These are phyloP conservation scores for Pararge aegeria DNA, from an alignment of 1,140 invertebrate genomes.

Conservation along the genomic window DNA sequence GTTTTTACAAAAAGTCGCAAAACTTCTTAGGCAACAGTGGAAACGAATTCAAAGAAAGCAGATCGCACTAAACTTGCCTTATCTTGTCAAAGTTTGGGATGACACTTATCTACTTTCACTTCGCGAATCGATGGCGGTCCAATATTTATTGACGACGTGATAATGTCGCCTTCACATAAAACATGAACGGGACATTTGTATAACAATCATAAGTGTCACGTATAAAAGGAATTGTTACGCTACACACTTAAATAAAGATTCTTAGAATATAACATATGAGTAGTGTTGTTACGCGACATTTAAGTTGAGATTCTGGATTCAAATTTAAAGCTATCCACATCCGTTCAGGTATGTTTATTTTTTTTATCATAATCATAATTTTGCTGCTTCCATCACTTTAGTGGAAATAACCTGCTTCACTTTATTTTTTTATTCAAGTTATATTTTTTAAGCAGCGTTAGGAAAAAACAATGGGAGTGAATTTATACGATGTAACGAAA, in stretches of 20 bases:
- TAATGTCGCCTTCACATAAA: slow-evolving; percentile 10
- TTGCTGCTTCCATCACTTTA: too few relatives aligned
- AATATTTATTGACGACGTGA: slow-evolving; percentile 33
- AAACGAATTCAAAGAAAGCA: slow-evolving; percentile 19
- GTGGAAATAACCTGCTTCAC: too few relatives aligned
- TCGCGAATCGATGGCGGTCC: slow-evolving; percentile 16
- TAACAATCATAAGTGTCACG: slow-evolving; percentile 1
- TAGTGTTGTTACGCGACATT: too few relatives aligned
- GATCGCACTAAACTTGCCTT: slow-evolving; percentile 34
- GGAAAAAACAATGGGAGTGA: too few relatives aligned
- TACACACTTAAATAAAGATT: neutral
- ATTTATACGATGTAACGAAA: too few relatives aligned
- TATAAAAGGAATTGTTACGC: neutral
- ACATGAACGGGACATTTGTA: slow-evolving; percentile 5
- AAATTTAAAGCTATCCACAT: too few relatives aligned
- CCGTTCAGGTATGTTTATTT: too few relatives aligned
- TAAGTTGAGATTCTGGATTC: too few relatives aligned
- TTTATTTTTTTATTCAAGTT: too few relatives aligned
- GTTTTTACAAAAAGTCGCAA: neutral
- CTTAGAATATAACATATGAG: too few relatives aligned
- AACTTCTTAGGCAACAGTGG: slow-evolving; percentile 2
- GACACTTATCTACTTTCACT: slow-evolving; percentile 35
- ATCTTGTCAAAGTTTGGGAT: slow-evolving; percentile 33
- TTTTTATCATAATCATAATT: too few relatives aligned
- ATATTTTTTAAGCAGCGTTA: too few relatives aligned